Evolutionary conservation across 2,888 invertebrate genomes (phyloP), one percentile per base, ranked within the genome.

Genomic region (Tetanocera ferruginea): DNA sequence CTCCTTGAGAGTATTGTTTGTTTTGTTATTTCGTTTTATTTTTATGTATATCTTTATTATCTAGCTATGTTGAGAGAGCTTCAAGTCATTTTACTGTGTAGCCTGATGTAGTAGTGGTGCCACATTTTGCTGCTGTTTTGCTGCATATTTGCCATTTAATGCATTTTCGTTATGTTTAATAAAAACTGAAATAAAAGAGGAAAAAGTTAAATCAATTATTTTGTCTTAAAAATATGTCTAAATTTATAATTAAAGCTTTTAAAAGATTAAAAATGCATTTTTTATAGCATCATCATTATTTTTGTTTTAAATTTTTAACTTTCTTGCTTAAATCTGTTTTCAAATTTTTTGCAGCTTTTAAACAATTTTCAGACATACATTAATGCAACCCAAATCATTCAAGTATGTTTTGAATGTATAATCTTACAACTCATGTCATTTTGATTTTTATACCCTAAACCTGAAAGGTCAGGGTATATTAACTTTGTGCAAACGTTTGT

Each of bases 81-180:
- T 67, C 67, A 43, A 37, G 34, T 67, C 17, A 49, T 67, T 69
- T 69, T 70, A 17, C 14, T 28, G 25, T 62, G 62, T 28, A 2
- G 43, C 51, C 25, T 60, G 11, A 28, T 25, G 2, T 60, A 14
- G 8, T 28, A 60, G 2, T 60, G 25, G 8, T 28, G 60, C 60
- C 28, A 17, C 14, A 60, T 60, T 60, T 60, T 28, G 28, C 28
- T 11, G 28, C 5, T 6, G 25, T 19, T 60, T 23, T 60, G 19
- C 8, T 8, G 19, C 5, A 11, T 60, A 19, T 25, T n/a, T 55
- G 55, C 19, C 19, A 11, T n/a, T 43, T 14, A 11, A 43, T 11
- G 43, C 43, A 43, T 11, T 43, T 43, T 43, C 1, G 43, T 43
- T 4, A 0, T 11, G 11, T 6, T 11, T 11, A 34, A 28, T n/a